These are phyloP conservation scores for Trachymyrmex cornetzi DNA, from an alignment of 1,140 invertebrate genomes.

Conservation along the genomic window DNA sequence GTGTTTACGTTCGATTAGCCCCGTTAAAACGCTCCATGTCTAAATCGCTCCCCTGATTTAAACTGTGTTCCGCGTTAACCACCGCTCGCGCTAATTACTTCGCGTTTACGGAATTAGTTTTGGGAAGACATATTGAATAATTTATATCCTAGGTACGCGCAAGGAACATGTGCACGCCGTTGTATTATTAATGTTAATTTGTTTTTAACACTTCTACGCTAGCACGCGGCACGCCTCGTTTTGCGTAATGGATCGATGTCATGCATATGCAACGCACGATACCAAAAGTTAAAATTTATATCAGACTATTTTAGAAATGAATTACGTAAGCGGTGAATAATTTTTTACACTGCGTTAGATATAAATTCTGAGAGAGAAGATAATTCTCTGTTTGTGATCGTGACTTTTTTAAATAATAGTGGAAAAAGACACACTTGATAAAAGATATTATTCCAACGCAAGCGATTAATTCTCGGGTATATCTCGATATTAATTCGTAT, in stretches of 20 bases:
- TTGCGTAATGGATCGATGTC: slow-evolving; percentile 14
- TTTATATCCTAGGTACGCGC: neutral
- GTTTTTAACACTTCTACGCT: slow-evolving; percentile 19
- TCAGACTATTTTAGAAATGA: slow-evolving; percentile 15
- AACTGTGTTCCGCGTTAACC: neutral
- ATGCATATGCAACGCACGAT: slow-evolving; percentile 27
- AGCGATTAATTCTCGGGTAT: neutral
- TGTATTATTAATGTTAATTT: slow-evolving; percentile 48
- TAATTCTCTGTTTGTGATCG: neutral
- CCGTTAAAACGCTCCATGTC: neutral
- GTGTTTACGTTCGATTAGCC: slow-evolving; percentile 49
- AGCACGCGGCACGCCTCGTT: neutral
- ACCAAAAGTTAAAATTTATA: slow-evolving; percentile 25
- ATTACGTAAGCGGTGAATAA: neutral
- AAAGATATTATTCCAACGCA: neutral
- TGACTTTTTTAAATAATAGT: neutral
- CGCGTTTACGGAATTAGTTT: slow-evolving; percentile 38
- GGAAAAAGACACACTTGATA: neutral
- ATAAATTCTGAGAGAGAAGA: neutral
- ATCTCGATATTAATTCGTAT: neutral
- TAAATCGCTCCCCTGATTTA: slow-evolving; percentile 2
- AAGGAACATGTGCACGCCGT: neutral
- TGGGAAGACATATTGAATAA: slow-evolving; percentile 28
- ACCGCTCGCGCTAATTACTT: slow-evolving; percentile 18
- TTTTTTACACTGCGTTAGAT: neutral